Base-by-base conservation (phyloP, 1,140 invertebrate species). In the Dendrolimus punctatus region DNA sequence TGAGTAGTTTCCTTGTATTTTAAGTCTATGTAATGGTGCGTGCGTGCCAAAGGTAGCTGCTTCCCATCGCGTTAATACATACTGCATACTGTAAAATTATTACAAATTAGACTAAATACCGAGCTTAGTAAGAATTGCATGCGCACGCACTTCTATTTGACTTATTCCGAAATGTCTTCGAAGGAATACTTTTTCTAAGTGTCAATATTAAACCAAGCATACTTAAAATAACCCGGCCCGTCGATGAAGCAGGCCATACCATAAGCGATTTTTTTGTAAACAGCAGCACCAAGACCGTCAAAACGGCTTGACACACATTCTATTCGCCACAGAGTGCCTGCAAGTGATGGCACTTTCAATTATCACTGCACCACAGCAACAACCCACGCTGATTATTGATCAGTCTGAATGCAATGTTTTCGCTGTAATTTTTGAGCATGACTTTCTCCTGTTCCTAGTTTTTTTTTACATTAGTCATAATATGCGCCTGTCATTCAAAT, bases 331-430 rank as follows among this genome's bases (percentile, higher is more conserved):
- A 66, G 57, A 74, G 66, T 62, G 68, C 47, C 61, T 71, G 73
- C 65, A 74, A 69, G 68, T 75, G 73, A 80, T 85, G 72, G 69
- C 73, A 80, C 79, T 80, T 80, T 80, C 77, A 80, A 85, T 82
- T 82, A 85, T 70, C 79, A 70, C 70, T 79, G 76, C 73, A 78
- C 60, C 64, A 63, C 61, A 60, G 49, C 57, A 23, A 41, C 23
- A 68, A 57, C 77, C 73, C 65, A 73, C 73, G 62, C 61, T 57
- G 57, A 71, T 71, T 66, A 68, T 64, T 70, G 62, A 76, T 75
- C 53, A 76, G 70, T 75, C 69, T 64, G 62, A 72, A 60, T 82
- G 70, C 74, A 76, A 57, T 67, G 62, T 70, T 71, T 74, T 74
- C 70, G 69, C 68, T 64, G 64, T 56, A 53, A 59, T 68, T 55